A percentile compares a stretch with the other conserved stretches of the same genome.
phyloP scores from a whole-genome alignment of 2,888 invertebrate genomes.

The Onthophagus sagittarius region DNA sequence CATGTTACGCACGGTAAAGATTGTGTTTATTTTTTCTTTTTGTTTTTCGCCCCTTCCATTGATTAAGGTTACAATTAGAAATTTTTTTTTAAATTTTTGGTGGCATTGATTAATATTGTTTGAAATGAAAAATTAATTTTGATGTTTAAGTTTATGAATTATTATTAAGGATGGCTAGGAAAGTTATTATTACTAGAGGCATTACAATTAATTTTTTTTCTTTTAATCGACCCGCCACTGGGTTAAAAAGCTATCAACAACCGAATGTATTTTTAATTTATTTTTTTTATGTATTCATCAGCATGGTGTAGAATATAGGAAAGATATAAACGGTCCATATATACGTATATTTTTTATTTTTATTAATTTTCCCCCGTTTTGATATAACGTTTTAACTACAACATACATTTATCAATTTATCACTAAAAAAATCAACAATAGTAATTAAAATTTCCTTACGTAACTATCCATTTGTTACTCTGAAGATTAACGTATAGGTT shows the following conservation, averaged over 20 bases:
- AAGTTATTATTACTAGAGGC: background rate
- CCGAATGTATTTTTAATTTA: slow-evolving; percentile 24
- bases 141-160: no score
- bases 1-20: background rate
- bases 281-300: slow-evolving; percentile 13
- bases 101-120: no score
- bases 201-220: background rate
- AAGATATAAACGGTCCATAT: slow-evolving; percentile 6
- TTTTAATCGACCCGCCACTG: background rate
- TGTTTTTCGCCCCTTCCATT: background rate
- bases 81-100: background rate
- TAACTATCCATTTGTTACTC: background rate
- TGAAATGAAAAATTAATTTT: no score
- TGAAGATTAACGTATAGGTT: background rate
- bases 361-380: background rate
- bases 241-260: background rate
- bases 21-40: background rate
- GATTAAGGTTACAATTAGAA: background rate
- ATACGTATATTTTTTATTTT: background rate
- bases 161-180: background rate
- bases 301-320: background rate
- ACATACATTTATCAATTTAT: background rate
- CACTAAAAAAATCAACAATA: background rate
- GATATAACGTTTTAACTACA: background rate
- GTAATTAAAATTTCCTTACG: background rate